Percentiles rank a stretch among this genome's conserved stretches.
Conservation (phyloP, 2,113 vertebrate genomes). For the Suricata suricatta region DNA sequence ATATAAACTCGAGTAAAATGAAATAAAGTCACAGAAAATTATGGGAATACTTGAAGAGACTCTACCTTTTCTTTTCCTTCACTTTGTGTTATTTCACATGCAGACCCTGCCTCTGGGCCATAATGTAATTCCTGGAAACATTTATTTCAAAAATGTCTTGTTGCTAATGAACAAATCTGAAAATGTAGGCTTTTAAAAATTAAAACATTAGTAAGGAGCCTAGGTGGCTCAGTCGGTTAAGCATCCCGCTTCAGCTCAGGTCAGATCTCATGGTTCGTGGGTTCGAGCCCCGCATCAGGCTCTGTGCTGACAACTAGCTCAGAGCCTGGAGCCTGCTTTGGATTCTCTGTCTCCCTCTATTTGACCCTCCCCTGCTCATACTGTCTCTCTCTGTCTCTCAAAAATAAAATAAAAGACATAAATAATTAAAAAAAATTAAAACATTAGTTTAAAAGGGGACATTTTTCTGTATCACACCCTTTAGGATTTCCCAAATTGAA, state of each 20-base stretch:
- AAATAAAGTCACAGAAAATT: constrained; percentile 1
- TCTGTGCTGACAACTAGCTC: too few species aligned
- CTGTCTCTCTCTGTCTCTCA: too few species aligned
- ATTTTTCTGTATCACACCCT: background rate
- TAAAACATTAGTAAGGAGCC: background rate
- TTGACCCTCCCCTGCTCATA: too few species aligned
- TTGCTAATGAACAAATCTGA: background rate
- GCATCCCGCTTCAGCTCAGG: too few species aligned
- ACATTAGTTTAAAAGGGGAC: background rate
- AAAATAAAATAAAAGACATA: too few species aligned
- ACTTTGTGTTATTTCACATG: background rate
- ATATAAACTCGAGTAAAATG: background rate
- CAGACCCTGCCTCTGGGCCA: background rate
- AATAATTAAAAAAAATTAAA: too few species aligned
- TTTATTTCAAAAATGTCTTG: background rate
- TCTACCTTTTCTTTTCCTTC: background rate
- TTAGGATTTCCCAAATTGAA: background rate
- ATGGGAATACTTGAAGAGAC: background rate
- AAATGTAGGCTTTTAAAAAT: background rate
- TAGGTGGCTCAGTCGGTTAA: too few species aligned
- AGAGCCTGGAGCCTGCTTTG: too few species aligned
- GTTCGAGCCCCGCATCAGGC: too few species aligned
- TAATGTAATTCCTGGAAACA: background rate
- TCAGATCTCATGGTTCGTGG: too few species aligned
- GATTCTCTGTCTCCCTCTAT: too few species aligned